Conservation (phyloP, 2,888 invertebrate species). For the Heterodera filipjevi region DNA sequence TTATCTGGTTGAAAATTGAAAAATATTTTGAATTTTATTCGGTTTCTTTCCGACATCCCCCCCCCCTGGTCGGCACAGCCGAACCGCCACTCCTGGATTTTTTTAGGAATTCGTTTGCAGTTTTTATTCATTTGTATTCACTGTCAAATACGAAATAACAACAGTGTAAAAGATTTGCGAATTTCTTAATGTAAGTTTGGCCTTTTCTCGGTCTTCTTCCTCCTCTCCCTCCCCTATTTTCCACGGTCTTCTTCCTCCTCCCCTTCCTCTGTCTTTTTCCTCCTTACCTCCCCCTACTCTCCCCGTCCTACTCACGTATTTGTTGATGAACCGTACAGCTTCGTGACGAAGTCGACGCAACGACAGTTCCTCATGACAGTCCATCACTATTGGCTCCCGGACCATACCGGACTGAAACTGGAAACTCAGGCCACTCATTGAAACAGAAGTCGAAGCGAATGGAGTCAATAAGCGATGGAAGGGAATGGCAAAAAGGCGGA, state of each 20-base stretch:
- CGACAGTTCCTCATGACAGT: conserved; percentile 54
- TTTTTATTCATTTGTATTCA: too few species aligned
- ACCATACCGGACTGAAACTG: conserved; percentile 54
- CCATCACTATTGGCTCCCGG: conserved; percentile 41
- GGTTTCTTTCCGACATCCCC: too few species aligned
- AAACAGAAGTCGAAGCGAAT: background rate
- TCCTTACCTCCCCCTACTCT: background rate
- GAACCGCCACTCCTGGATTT: too few species aligned
- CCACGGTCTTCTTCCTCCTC: background rate
- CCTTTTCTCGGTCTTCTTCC: background rate
- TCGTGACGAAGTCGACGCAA: conserved; percentile 58
- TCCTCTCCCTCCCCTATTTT: too few species aligned
- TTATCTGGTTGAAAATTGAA: too few species aligned
- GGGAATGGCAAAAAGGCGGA: background rate
- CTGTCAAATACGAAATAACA: too few species aligned
- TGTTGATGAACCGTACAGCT: conserved; percentile 54
- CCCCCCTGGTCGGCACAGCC: too few species aligned
- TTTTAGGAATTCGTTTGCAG: too few species aligned
- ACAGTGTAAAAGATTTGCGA: too few species aligned
- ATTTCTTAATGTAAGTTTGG: too few species aligned
- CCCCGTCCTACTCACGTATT: conserved; percentile 30
- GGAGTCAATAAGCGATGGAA: background rate
- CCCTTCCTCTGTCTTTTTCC: background rate
- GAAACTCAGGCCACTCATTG: conserved; percentile 53
- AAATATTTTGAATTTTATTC: too few species aligned